Conservation (phyloP, 1,140 invertebrate genomes). For the Polypedilum pembai region DNA sequence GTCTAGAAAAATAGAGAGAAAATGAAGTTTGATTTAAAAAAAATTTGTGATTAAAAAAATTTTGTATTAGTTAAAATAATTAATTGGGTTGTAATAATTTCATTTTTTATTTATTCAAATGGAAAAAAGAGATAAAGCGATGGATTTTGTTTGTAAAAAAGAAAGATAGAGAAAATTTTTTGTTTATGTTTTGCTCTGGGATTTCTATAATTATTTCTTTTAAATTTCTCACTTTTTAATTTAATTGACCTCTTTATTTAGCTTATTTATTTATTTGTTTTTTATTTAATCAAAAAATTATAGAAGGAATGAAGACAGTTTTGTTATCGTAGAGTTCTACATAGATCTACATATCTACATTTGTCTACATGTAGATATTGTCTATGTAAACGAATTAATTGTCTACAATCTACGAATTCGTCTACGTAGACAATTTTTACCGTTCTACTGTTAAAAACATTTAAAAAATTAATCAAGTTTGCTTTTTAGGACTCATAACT, state of each 20-base stretch:
- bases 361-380: too few species aligned
- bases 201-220: neutral
- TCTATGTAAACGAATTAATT: too few species aligned
- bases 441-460: too few species aligned
- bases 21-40: neutral
- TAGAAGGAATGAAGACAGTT: neutral
- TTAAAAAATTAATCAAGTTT: too few species aligned
- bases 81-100: conserved; percentile 25
- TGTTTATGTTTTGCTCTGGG: neutral
- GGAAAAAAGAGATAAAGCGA: neutral
- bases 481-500: too few species aligned
- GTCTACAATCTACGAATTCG: too few species aligned
- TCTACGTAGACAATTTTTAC: too few species aligned
- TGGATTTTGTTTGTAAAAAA: too few species aligned
- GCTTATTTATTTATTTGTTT: conserved; percentile 1
- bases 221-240: neutral
- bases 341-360: too few species aligned
- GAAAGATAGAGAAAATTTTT: neutral
- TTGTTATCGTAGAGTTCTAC: too few species aligned
- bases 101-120: neutral
- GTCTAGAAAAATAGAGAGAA: conserved; percentile 27
- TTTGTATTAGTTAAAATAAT: conserved; percentile 15
- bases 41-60: neutral
- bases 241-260: neutral
- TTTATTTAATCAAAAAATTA: neutral